Evolutionary conservation across 2,888 invertebrate species (phyloP).

Genomic region (Cheilosia soror): DNA sequence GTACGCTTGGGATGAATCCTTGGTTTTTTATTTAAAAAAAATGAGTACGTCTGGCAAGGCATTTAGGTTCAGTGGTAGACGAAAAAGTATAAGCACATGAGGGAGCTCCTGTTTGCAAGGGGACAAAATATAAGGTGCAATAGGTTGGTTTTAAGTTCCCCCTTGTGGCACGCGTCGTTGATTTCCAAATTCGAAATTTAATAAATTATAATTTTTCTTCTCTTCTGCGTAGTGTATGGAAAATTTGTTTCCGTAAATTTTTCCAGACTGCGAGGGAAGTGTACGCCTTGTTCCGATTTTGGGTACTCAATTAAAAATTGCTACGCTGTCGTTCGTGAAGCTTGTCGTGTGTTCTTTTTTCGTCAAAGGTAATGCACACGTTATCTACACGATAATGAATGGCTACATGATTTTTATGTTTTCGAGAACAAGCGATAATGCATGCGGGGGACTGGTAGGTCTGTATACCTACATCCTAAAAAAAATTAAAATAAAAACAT

Average conservation of each 20-base stretch:
- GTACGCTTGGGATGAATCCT: constrained; percentile 58
- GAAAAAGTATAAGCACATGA: constrained; percentile 2
- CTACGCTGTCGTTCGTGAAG: constrained; percentile 44
- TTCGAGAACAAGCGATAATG: constrained; percentile 21
- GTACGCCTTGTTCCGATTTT: constrained; percentile 23
- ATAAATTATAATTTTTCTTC: constrained; percentile 51
- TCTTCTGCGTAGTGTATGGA: constrained; percentile 26
- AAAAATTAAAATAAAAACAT: not conserved
- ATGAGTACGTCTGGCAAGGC: constrained; percentile 23
- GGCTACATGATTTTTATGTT: constrained; percentile 24
- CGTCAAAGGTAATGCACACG: constrained; percentile 17
- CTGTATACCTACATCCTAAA: not conserved
- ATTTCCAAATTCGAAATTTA: constrained; percentile 61
- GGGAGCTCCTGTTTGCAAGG: constrained; percentile 12
- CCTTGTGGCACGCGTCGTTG: constrained; percentile 72
- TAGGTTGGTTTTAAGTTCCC: constrained; percentile 57
- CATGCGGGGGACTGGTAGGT: not conserved
- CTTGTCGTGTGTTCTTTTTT: constrained; percentile 34
- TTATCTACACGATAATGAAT: constrained; percentile 29
- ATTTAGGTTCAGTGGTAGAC: constrained; percentile 21
- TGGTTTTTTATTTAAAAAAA: constrained; percentile 36
- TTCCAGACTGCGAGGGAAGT: not conserved
- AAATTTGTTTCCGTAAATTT: constrained; percentile 60
- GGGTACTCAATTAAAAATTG: constrained; percentile 58
- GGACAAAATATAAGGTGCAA: constrained; percentile 55